These are phyloP conservation scores for Athetis lepigone DNA, from an alignment of 2,888 invertebrate genomes.

Conservation along the genomic window DNA sequence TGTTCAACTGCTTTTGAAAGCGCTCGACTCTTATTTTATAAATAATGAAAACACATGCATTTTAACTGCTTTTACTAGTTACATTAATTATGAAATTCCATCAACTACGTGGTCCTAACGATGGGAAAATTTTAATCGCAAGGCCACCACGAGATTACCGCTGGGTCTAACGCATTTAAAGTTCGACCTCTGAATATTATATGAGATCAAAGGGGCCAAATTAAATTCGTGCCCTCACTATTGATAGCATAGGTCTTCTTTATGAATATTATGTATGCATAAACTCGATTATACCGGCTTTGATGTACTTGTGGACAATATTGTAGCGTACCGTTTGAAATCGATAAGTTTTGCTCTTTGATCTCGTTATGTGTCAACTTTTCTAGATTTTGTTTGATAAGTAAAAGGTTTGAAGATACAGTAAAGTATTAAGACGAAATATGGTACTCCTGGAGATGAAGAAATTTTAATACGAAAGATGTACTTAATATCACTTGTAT, in stretches of 20 bases:
- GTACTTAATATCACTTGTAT: no score
- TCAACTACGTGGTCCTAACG: conserved; percentile 66
- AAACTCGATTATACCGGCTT: conserved; percentile 71
- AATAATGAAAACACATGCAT: neutral
- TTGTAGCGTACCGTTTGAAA: conserved; percentile 33
- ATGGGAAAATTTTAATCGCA: conserved; percentile 75
- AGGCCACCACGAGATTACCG: conserved; percentile 68
- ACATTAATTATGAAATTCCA: conserved; percentile 50
- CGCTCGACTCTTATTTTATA: no score
- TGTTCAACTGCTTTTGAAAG: no score
- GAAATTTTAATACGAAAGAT: no score
- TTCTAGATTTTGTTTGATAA: neutral
- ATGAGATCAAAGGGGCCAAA: conserved; percentile 79
- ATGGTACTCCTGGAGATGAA: neutral
- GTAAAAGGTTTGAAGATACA: conserved; percentile 3
- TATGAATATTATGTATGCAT: conserved; percentile 74
- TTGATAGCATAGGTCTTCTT: conserved; percentile 72
- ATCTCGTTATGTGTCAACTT: conserved; percentile 15
- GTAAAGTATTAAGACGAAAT: neutral
- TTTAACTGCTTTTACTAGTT: neutral
- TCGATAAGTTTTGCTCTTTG: conserved; percentile 14
- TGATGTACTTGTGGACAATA: conserved; percentile 42
- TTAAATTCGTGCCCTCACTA: conserved; percentile 75
- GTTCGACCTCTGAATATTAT: conserved; percentile 76
- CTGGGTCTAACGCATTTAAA: conserved; percentile 73